Base-by-base conservation (phyloP, 2,888 invertebrate genomes). In the Drosophila siamana region DNA sequence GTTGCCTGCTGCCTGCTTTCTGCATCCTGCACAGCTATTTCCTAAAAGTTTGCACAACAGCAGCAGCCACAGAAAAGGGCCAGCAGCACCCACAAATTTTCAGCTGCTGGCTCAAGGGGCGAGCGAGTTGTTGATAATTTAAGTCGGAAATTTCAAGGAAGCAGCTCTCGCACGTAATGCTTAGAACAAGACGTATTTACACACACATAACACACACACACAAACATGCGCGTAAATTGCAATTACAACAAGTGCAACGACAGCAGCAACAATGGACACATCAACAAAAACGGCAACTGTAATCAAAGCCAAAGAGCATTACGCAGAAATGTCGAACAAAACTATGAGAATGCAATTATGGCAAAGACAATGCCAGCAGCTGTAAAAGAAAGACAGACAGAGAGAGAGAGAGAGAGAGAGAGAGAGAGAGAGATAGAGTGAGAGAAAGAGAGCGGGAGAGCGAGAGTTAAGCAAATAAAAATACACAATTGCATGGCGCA, bases 71-170 rank as follows among this genome's bases (percentile, higher is more conserved):
- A 33, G 50, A 5, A 15, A 43, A 24, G 24, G 4, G 13, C 15
- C 15, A 30, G 28, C 41, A 60, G 65, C 74, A 65, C 44, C 75
- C 63, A 75, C 85, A 81, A 85, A 75, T 78, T 85, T 70, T 38
- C 69, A 68, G 71, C 33, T 33, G n/a, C 71, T 74, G 41, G 28
- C 28, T 30, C 19, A 33, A 7, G 63, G 65, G 80, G 56, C 62
- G 70, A 77, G 65, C 69, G 59, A 68, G 72, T 76, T 75, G 86
- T 86, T 88, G 86, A 88, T 86, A 86, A 86, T 86, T 86, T 88
- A 86, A 83, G 88, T 83, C 79, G 86, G 75, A 86, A 81, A 86
- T 75, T 78, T 84, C 75, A 69, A 72, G 84, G 77, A 83, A 79
- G 50, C 67, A 61, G 71, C 22, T 43, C 80, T 67, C 61, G 54